These are phyloP conservation scores for Watsonalla binaria DNA, from an alignment of 2,888 invertebrate genomes.

Conservation along the genomic window DNA sequence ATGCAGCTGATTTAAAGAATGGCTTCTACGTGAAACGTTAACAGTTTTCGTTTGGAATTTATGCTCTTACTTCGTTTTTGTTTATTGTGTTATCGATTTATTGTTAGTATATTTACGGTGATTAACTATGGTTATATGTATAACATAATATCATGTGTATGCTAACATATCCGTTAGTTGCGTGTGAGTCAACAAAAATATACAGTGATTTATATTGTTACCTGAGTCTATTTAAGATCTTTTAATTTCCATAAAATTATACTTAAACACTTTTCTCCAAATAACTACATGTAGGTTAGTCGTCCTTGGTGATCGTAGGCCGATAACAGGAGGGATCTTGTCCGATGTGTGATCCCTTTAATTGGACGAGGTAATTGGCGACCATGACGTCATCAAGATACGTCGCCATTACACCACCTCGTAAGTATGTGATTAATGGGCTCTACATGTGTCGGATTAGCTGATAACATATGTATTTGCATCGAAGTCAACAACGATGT, in stretches of 20 bases:
- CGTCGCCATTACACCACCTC: background rate
- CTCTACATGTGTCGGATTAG: background rate
- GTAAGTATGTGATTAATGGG: background rate
- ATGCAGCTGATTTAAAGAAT: too few relatives aligned
- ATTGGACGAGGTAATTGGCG: conserved; percentile 3
- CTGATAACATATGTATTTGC: background rate
- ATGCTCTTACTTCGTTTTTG: too few relatives aligned
- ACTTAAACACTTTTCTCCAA: background rate
- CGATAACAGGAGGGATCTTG: background rate
- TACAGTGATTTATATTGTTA: too few relatives aligned
- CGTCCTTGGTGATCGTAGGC: background rate
- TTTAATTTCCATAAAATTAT: too few relatives aligned
- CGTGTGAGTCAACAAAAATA: too few relatives aligned
- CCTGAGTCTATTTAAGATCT: too few relatives aligned
- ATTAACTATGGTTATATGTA: too few relatives aligned
- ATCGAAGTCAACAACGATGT: background rate
- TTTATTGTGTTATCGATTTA: too few relatives aligned
- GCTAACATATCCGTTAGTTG: too few relatives aligned
- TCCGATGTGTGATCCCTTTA: conserved; percentile 1
- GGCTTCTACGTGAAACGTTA: background rate
- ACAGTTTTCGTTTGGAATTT: too few relatives aligned
- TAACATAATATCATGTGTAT: too few relatives aligned
- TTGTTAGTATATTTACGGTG: too few relatives aligned
- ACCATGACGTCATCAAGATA: conserved; percentile 4
- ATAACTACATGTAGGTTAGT: background rate